Conservation (phyloP, 1,140 invertebrate genomes). For the Hycleus cichorii region DNA sequence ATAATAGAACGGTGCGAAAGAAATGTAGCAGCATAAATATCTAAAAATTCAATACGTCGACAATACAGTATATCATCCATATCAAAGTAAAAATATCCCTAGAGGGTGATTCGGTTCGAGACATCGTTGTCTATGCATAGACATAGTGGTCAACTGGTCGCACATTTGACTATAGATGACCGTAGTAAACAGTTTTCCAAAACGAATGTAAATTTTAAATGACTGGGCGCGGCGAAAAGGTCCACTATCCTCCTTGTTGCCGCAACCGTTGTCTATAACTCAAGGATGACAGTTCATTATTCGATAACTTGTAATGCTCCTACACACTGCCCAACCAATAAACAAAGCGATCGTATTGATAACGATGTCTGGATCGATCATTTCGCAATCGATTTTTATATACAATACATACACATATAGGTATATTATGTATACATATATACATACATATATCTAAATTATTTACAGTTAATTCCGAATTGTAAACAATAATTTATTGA, state of each 20-base stretch:
- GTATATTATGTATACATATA: too few species aligned
- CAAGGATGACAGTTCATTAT: slow-evolving; percentile 38
- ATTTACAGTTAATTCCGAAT: too few species aligned
- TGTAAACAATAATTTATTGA: too few species aligned
- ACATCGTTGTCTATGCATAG: slow-evolving; percentile 36
- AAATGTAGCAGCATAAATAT: slow-evolving; percentile 30
- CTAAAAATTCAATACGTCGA: slow-evolving; percentile 34
- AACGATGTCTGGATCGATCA: slow-evolving; percentile 30
- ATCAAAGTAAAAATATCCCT: slow-evolving; percentile 34
- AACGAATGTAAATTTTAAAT: slow-evolving; percentile 36
- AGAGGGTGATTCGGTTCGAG: slow-evolving; percentile 31
- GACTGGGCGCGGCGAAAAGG: slow-evolving; percentile 28
- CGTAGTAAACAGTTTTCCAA: slow-evolving; percentile 35
- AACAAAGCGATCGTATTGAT: slow-evolving; percentile 31
- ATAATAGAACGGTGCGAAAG: slow-evolving; percentile 13
- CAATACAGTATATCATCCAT: slow-evolving; percentile 39
- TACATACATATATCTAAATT: too few species aligned
- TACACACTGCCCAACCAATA: slow-evolving; percentile 32
- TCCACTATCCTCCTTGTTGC: slow-evolving; percentile 19
- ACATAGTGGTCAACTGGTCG: slow-evolving; percentile 30
- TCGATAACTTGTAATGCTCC: slow-evolving; percentile 36
- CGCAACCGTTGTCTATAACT: slow-evolving; percentile 33
- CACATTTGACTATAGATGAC: slow-evolving; percentile 40
- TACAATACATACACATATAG: too few species aligned
- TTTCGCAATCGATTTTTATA: slow-evolving; percentile 13